phyloP scores from a whole-genome alignment of 2,888 invertebrate genomes.

The Andrena chrysosceles region DNA sequence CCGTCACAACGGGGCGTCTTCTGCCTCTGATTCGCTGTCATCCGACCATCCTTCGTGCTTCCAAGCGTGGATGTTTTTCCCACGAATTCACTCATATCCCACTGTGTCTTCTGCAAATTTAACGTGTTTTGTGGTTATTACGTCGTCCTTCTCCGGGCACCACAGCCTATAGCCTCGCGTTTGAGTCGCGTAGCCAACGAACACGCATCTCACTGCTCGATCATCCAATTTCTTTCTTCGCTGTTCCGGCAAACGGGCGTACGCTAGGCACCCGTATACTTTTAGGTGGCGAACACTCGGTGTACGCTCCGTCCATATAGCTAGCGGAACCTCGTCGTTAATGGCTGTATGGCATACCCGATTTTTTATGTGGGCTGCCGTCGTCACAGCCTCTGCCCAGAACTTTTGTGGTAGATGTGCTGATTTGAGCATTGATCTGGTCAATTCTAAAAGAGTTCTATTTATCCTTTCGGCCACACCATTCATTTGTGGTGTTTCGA shows the following conservation, averaged over 20 bases:
- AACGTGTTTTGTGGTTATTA: slow-evolving; percentile 14
- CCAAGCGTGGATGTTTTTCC: neutral
- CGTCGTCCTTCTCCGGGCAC: neutral
- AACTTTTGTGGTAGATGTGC: neutral
- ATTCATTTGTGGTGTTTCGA: too few species aligned
- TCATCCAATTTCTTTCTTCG: neutral
- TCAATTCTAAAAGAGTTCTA: neutral
- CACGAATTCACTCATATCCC: neutral
- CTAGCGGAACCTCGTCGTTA: neutral
- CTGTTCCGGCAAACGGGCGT: neutral
- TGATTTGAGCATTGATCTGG: neutral
- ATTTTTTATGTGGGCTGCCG: slow-evolving; percentile 4
- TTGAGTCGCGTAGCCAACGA: neutral
- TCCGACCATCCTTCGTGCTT: neutral
- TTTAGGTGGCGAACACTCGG: slow-evolving; percentile 14
- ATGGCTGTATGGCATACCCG: neutral
- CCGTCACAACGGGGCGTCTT: too few species aligned
- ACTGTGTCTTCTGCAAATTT: slow-evolving; percentile 16
- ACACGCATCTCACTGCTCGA: neutral
- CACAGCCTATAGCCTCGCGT: slow-evolving; percentile 7
- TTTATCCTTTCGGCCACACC: too few species aligned
- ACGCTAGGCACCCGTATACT: slow-evolving; percentile 11
- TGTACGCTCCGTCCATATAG: neutral
- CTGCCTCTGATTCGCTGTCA: neutral
- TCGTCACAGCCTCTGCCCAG: slow-evolving; percentile 18